Conservation (phyloP, 1,140 invertebrate genomes). For the Antheraea pernyi region DNA sequence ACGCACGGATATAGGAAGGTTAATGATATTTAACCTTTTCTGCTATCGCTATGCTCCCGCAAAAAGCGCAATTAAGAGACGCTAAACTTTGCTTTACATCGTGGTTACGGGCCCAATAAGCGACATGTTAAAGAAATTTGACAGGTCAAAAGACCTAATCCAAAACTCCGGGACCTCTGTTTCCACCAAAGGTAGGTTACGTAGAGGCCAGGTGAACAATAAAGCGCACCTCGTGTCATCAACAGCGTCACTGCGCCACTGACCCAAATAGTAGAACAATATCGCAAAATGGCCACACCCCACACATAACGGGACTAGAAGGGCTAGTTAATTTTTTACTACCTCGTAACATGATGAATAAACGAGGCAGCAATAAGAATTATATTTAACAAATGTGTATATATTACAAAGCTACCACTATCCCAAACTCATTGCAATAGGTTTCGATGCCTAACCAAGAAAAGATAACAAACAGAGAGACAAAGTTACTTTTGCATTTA, state of each 20-base stretch:
- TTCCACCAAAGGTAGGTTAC: slow-evolving; percentile 35
- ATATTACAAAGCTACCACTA: too few species aligned
- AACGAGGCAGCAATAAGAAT: background rate
- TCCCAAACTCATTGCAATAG: too few species aligned
- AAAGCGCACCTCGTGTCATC: slow-evolving; percentile 53
- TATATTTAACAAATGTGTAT: too few species aligned
- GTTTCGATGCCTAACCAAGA: too few species aligned
- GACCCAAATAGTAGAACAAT: slow-evolving; percentile 62
- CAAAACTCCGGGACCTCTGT: background rate
- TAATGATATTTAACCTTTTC: too few species aligned
- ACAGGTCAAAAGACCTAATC: background rate
- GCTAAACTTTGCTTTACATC: too few species aligned
- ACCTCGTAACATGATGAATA: background rate
- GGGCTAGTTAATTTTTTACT: slow-evolving; percentile 9
- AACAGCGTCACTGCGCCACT: slow-evolving; percentile 53
- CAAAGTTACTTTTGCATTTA: too few species aligned
- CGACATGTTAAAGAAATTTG: background rate
- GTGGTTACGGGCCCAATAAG: too few species aligned
- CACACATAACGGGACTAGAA: slow-evolving; percentile 16
- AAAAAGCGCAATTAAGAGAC: too few species aligned
- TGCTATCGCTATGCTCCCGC: too few species aligned
- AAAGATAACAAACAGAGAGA: too few species aligned
- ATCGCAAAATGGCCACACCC: slow-evolving; percentile 53
- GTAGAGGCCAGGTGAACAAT: slow-evolving; percentile 58
- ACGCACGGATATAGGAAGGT: too few species aligned